Conservation (phyloP, 1,140 invertebrate genomes). For the Hermatobates lingyangjiaoensis region DNA sequence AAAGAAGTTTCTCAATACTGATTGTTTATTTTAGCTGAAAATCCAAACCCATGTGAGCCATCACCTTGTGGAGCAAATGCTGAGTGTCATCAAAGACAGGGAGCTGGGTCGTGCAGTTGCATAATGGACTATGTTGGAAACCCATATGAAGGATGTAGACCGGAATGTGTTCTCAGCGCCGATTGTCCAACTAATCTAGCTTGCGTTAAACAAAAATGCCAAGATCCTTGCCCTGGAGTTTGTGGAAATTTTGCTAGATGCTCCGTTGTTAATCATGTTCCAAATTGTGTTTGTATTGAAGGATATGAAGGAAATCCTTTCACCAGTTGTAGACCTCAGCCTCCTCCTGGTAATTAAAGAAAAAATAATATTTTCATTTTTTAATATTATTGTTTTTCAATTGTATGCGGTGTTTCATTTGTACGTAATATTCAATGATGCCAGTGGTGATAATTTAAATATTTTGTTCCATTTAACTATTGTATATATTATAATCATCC, state of each 20-base stretch:
- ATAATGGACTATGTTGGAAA: slow-evolving; percentile 50
- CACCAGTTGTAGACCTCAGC: slow-evolving; percentile 8
- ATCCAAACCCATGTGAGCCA: slow-evolving; percentile 37
- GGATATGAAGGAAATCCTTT: slow-evolving; percentile 54
- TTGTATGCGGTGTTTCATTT: too few relatives aligned
- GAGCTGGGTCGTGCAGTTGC: slow-evolving; percentile 47
- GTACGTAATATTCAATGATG: background rate
- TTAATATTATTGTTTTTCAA: background rate
- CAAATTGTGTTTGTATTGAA: slow-evolving; percentile 43
- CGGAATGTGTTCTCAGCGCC: slow-evolving; percentile 48
- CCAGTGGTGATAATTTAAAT: background rate
- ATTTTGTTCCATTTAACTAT: background rate
- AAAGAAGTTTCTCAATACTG: too few relatives aligned
- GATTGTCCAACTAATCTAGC: slow-evolving; percentile 48
- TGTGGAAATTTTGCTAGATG: slow-evolving; percentile 55
- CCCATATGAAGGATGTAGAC: slow-evolving; percentile 51
- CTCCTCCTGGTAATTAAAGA: slow-evolving; percentile 13
- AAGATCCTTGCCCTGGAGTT: slow-evolving; percentile 49
- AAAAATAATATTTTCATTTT: background rate
- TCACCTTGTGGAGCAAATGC: slow-evolving; percentile 57
- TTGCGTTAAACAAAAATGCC: slow-evolving; percentile 46
- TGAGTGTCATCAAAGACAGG: slow-evolving; percentile 41
- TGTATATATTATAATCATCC: background rate
- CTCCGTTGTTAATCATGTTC: slow-evolving; percentile 48
- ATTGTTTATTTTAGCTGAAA: background rate